Conservation (phyloP, 2,113 vertebrate species). For the Ciconia boyciana region DNA sequence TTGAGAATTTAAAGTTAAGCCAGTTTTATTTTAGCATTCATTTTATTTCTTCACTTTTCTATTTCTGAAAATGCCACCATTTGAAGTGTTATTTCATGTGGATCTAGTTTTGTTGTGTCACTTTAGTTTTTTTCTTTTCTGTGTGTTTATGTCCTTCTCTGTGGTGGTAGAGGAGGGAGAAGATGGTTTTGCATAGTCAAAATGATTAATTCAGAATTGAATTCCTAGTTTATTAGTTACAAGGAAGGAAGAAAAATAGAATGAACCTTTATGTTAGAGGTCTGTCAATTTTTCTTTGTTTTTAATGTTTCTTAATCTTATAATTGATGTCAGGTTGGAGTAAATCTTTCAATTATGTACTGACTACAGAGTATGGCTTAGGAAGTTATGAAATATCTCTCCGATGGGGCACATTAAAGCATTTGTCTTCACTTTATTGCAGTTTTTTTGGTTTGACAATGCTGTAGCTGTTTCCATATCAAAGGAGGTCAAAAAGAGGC, state of each 20-base stretch:
- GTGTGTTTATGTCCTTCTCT: background rate
- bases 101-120: background rate
- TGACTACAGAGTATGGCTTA: background rate
- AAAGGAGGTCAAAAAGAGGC: background rate
- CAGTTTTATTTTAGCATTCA: background rate
- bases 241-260: background rate
- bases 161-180: background rate
- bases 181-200: background rate
- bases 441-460: background rate
- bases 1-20: background rate
- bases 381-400: background rate
- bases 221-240: background rate
- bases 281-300: background rate
- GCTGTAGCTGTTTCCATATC: background rate
- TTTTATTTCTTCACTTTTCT: background rate
- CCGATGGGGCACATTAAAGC: background rate
- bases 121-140: background rate
- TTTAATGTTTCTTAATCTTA: background rate
- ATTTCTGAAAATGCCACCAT: background rate
- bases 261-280: background rate
- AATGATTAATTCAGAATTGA: background rate
- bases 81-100: background rate
- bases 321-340: background rate
- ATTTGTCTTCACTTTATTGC: background rate
- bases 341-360: background rate